Base-by-base conservation (phyloP, 2,888 invertebrate genomes). In the Diplolepis rosae region DNA sequence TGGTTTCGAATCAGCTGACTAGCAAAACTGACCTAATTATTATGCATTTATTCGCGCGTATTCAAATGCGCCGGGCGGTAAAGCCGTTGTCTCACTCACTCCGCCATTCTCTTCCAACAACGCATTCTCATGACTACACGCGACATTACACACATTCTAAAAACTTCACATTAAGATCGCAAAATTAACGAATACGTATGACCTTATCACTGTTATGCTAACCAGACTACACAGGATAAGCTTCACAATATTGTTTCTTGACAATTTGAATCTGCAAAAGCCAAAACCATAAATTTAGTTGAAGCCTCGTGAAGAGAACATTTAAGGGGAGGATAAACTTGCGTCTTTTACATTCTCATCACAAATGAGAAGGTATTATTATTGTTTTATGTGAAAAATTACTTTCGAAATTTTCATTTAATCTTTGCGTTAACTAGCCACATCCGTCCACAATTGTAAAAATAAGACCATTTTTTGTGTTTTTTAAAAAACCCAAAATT, bases 21-120 rank as follows among this genome's bases (percentile, higher is more conserved):
- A 85, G 86, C 83, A 86, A 88, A 88, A 87, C 85, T 88, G 88
- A 88, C 88, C 88, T 88, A 88, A 88, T 88, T 88, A 88, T 88
- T 88, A 88, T 88, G 88, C 87, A 88, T 88, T 88, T 88, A 88
- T 88, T 88, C 88, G 83, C 87, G 86, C 86, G 88, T 88, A 88
- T 88, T 88, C 87, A 88, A 88, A 88, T 88, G 87, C 87, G 85
- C 84, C 82, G 80, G 76, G 84, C 84, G 81, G 82, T 79, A 79
- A 74, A 75, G 78, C 77, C 79, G 79, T 81, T 80, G 79, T 76
- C 75, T 79, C 75, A 77, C 77, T 79, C 74, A 70, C 77, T 69
- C 73, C 66, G 69, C 71, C 76, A 78, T 72, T 35, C 71, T 72
- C 70, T 71, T 70, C 77, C 80, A 72, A 52, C 45, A 65, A 54